Conservation (phyloP, 2,113 vertebrate genomes). For the Dolichallabes microphthalmus region DNA sequence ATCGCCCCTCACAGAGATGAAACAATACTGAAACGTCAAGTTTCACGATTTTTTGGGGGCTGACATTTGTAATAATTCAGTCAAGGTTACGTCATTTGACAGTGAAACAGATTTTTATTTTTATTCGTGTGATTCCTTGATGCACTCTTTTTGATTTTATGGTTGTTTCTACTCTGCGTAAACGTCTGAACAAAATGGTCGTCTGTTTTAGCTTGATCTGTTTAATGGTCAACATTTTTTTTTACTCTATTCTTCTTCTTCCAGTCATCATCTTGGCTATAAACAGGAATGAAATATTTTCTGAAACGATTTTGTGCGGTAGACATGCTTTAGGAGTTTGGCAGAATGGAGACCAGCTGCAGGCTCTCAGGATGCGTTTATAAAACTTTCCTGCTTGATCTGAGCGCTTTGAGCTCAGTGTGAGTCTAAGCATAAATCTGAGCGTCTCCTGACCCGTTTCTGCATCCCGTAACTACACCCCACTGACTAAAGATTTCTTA, state of each 20-base stretch:
- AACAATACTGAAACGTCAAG: not conserved
- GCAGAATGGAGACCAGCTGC: constrained; percentile 37
- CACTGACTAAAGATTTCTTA: not conserved
- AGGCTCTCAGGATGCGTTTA: constrained; percentile 24
- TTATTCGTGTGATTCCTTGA: not conserved
- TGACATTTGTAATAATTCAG: not conserved
- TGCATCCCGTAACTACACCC: constrained; percentile 20
- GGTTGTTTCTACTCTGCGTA: not conserved
- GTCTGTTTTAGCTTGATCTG: not conserved
- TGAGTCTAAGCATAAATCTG: constrained; percentile 19
- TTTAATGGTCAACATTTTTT: not conserved
- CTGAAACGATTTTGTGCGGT: not conserved
- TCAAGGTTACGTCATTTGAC: not conserved
- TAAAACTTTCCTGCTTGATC: constrained; percentile 27
- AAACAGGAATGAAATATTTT: not conserved
- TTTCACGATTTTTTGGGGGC: not conserved
- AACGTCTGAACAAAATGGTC: not conserved
- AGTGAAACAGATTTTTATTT: not conserved
- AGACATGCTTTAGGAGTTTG: not conserved
- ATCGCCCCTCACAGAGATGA: not conserved
- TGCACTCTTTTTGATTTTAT: too few relatives aligned
- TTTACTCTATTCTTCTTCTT: not conserved
- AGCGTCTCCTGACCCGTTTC: constrained; percentile 11
- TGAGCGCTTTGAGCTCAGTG: not conserved
- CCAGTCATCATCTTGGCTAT: too few relatives aligned